Percentiles rank a stretch among this genome's conserved stretches.
These are phyloP conservation scores for Apamea monoglypha DNA, from an alignment of 2,888 invertebrate species.

Conservation along the genomic window DNA sequence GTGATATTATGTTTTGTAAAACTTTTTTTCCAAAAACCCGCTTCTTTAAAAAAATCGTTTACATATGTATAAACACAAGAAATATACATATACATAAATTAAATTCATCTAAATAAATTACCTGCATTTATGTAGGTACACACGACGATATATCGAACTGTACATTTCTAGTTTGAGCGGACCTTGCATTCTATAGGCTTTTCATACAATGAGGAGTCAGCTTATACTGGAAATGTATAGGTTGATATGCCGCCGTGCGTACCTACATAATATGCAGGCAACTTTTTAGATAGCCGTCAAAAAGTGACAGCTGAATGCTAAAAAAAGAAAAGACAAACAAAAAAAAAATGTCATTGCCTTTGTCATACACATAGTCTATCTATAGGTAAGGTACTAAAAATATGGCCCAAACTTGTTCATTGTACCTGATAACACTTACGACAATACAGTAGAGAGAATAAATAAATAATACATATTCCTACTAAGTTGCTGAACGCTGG, in stretches of 20 bases:
- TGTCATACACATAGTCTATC: background rate
- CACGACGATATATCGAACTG: no score
- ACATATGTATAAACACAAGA: background rate
- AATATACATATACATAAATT: background rate
- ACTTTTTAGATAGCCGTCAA: background rate
- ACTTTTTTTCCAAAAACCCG: background rate
- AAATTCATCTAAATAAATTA: background rate
- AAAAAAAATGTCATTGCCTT: background rate
- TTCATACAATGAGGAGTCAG: no score
- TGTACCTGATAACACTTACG: constrained; percentile 31
- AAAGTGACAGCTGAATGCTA: background rate
- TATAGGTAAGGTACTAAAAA: background rate
- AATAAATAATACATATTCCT: no score
- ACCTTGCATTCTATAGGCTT: no score
- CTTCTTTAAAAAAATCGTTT: background rate
- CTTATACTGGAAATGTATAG: no score
- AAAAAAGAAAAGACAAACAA: background rate
- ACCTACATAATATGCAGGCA: no score
- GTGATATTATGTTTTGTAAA: background rate
- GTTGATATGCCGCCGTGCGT: no score
- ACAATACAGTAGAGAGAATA: no score
- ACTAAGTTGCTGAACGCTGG: background rate
- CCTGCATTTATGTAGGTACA: background rate
- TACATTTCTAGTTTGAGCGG: no score
- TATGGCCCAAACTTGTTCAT: background rate